Evolutionary conservation across 2,113 vertebrate species (phyloP).

Genomic region (Campylomormyrus tamandua): DNA sequence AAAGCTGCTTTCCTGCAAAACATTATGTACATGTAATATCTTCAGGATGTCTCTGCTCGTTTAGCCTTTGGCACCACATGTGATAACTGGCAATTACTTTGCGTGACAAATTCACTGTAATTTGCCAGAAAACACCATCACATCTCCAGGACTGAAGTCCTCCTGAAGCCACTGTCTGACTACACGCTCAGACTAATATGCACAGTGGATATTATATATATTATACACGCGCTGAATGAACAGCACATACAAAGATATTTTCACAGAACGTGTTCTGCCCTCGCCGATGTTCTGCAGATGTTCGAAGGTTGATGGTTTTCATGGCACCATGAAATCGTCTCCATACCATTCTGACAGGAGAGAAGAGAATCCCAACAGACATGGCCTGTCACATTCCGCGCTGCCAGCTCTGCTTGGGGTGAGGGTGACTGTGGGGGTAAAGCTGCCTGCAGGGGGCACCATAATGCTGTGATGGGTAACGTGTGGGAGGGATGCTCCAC

Average conservation of each 20-base stretch:
- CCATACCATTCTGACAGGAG: neutral
- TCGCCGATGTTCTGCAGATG: neutral
- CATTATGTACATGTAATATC: neutral
- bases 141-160: neutral
- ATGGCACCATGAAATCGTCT: neutral
- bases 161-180: slow-evolving; percentile 8
- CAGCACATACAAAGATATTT: neutral
- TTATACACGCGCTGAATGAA: neutral
- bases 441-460: neutral
- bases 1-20: neutral
- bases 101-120: slow-evolving; percentile 3
- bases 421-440: neutral
- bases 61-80: slow-evolving; percentile 2
- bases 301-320: neutral
- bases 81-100: neutral
- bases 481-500: neutral
- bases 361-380: neutral
- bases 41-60: neutral
- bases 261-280: neutral
- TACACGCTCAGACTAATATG: neutral
- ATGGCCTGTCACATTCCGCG: neutral
- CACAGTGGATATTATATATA: neutral
- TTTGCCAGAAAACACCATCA: neutral
- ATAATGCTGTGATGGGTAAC: neutral
- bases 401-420: neutral